Evolutionary conservation across 2,113 vertebrate genomes (phyloP), one percentile per base, ranked within the genome.

Genomic region (Cyprinus carpio): DNA sequence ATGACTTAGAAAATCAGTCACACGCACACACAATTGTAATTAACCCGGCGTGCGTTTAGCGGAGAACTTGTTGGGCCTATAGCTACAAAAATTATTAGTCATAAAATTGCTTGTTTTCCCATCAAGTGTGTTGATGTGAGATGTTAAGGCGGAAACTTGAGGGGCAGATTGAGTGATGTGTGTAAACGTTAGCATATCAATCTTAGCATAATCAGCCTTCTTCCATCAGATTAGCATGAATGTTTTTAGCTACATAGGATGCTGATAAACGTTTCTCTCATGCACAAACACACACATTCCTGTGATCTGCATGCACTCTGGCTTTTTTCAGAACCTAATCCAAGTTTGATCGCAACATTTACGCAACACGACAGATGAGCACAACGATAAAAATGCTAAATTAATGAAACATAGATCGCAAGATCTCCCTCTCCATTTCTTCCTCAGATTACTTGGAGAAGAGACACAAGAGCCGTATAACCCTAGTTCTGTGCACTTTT

Each of bases 381-480:
- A 31, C 13, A 18, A 80, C 18, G 78, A 64, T 80, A 64, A 64
- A 80, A 27, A 64, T 64, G 37, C 37, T 79, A 2, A 79, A 60
- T 79, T 25, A 64, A 46, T 46, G 69, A 71, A 83, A 40, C 27
- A 83, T 72, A 83, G 34, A 65, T 37, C 62, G 75, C 51, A 62
- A 37, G 71, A 65, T 49, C 54, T 88, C 81, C 81, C 37, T 20
- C 81, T 78, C 27, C 81, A 29, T 91, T 90, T 92, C 90, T 89
- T 88, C 89, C 89, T 90, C 86, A 86, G 62, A 71, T 34, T 46
- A 58, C 54, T 49, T 18, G 0, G 65, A 76, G 75, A 76, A 31
- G 49, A 77, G 25, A 87, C 84, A 74, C 1, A 0, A 34, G 82
- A 75, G 82, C 60, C 90, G 88, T 91, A 76, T 87, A 93, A 90